phyloP scores from a whole-genome alignment of 2,113 vertebrate species.

The Pampusana beccarii region DNA sequence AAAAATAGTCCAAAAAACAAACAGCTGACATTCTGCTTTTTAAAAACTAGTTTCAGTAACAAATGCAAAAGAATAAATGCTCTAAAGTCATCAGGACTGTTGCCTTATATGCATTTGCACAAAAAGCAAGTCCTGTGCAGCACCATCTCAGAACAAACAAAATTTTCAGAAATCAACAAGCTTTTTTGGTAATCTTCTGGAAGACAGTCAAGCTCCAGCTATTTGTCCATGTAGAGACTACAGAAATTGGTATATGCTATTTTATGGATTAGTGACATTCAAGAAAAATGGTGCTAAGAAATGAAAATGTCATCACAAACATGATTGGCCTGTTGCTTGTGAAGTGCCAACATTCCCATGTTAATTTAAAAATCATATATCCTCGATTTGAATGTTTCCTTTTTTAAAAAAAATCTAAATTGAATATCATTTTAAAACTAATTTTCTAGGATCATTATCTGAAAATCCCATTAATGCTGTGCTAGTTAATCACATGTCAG shows the following conservation, averaged over 20 bases:
- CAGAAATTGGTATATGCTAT: not conserved
- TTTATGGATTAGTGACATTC: rapidly evolving
- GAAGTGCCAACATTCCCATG: not conserved
- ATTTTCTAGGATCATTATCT: not conserved
- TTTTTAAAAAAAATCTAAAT: not conserved
- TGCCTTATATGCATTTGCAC: not conserved
- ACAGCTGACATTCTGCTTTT: not conserved
- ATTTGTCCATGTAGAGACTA: not conserved
- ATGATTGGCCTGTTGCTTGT: not conserved
- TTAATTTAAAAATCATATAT: not conserved
- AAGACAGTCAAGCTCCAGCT: not conserved
- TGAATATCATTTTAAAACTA: not conserved
- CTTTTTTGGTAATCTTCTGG: not conserved
- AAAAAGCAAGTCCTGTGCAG: not conserved
- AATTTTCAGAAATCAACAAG: not conserved
- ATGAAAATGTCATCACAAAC: not conserved
- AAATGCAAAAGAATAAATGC: not conserved
- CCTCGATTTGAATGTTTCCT: not conserved
- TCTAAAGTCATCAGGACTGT: not conserved
- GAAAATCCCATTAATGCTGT: not conserved
- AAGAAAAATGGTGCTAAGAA: not conserved
- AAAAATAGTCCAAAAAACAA: not conserved
- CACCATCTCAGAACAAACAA: not conserved
- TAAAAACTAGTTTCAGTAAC: not conserved
- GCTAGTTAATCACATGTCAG: not conserved